Conservation (phyloP, 2,888 invertebrate genomes). For the Emmelina monodactyla region DNA sequence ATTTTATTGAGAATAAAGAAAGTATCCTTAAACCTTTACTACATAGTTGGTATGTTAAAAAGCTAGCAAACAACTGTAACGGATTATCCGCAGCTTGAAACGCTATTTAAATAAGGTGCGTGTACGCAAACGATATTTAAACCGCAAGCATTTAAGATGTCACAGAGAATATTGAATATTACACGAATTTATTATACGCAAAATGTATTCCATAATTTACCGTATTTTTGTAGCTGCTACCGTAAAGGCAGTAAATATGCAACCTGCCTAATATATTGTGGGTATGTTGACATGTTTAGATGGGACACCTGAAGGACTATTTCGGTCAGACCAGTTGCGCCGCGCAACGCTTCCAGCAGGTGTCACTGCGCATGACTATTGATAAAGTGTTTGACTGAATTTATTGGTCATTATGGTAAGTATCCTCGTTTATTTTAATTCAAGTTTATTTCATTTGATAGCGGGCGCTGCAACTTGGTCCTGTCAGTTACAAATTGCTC, state of each 20-base stretch:
- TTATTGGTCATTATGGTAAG: neutral
- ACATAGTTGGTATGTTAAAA: no score
- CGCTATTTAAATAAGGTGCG: no score
- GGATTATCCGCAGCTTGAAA: no score
- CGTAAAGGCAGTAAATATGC: no score
- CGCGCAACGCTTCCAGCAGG: constrained; percentile 23
- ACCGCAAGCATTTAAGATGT: no score
- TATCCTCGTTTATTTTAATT: neutral
- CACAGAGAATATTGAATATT: no score
- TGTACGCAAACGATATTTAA: no score
- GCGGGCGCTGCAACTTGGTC: neutral
- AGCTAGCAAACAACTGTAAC: no score
- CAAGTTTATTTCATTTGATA: neutral
- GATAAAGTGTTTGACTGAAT: neutral
- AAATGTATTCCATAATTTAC: no score
- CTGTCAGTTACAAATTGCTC: neutral
- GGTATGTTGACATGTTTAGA: constrained; percentile 20
- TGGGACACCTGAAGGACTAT: constrained; percentile 31
- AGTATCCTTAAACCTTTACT: no score
- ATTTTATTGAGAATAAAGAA: no score
- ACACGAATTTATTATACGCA: no score
- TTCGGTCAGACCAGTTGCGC: constrained; percentile 26
- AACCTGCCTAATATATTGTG: constrained; percentile 22
- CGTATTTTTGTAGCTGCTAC: constrained; percentile 44
- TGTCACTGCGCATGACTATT: constrained; percentile 11